These are phyloP conservation scores for Premnoplex brunnescens DNA, from an alignment of 2,797 vertebrate genomes.

Conservation along the genomic window DNA sequence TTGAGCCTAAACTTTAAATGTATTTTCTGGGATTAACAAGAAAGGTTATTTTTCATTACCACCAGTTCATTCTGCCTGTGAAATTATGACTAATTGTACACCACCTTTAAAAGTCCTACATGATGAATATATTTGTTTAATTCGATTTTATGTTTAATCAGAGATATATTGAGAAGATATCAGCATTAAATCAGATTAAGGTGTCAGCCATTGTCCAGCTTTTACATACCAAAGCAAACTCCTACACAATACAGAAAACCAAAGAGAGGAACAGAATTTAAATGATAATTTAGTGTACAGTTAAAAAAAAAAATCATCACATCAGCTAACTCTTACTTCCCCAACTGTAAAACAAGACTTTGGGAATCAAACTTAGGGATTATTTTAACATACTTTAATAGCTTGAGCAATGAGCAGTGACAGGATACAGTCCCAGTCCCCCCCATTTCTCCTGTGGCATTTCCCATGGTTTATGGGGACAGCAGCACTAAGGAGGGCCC, in stretches of 20 bases:
- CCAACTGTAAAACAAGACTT: background rate
- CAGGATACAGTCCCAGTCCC: background rate
- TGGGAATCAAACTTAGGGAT: background rate
- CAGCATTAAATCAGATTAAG: background rate
- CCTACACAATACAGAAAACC: background rate
- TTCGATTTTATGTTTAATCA: background rate
- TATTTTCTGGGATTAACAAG: background rate
- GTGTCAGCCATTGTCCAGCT: background rate
- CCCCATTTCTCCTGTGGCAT: background rate
- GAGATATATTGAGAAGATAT: background rate
- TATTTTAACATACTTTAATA: background rate
- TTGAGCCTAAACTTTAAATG: background rate
- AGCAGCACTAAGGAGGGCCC: background rate
- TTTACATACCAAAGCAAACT: background rate
- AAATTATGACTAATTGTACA: background rate
- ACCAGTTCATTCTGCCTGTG: background rate
- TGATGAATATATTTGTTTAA: background rate
- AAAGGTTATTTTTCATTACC: slow-evolving; percentile 6
- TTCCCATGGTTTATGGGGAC: background rate
- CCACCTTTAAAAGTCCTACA: background rate
- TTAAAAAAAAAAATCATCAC: background rate
- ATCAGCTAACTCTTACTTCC: background rate
- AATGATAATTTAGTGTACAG: background rate
- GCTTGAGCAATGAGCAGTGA: background rate
- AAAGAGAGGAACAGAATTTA: background rate